These are phyloP conservation scores for roundworm (Caenorhabditis elegans) DNA, from an alignment of 1,140 invertebrate genomes.

Conservation along the genomic window DNA sequence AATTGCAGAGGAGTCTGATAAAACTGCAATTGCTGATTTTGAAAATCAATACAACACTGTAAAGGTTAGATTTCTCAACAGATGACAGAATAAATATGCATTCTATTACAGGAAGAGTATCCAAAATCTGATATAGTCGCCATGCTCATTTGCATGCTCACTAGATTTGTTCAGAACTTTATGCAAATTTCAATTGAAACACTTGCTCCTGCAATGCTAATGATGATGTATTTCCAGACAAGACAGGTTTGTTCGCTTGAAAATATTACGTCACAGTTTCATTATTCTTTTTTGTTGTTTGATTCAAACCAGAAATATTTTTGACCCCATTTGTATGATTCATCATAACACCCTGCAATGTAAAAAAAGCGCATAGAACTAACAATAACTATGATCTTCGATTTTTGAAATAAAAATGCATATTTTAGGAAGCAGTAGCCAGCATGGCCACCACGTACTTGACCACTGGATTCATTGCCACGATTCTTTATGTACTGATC, in stretches of 20 bases:
- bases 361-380: not conserved
- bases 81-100: too few relatives aligned
- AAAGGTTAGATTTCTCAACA: not conserved
- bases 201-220: not conserved
- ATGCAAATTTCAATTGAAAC: constrained; percentile 15
- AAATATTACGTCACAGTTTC: not conserved
- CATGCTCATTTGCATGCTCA: not conserved
- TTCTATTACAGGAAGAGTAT: not conserved
- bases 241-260: not conserved
- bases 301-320: too few relatives aligned
- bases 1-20: not conserved
- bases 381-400: not conserved
- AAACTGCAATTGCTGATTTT: not conserved
- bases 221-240: constrained; percentile 31
- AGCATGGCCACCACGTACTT: constrained; percentile 17
- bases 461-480: not conserved
- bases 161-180: constrained; percentile 8
- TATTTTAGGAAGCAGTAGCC: constrained; percentile 8
- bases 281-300: too few relatives aligned
- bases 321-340: too few relatives aligned
- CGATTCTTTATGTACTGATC: not conserved
- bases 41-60: not conserved
- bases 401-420: not conserved
- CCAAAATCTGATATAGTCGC: not conserved
- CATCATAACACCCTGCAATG: not conserved